A percentile compares a stretch with the other conserved stretches of the same genome.
phyloP scores from a whole-genome alignment of 2,888 invertebrate species.

The Eurytoma adleriae region DNA sequence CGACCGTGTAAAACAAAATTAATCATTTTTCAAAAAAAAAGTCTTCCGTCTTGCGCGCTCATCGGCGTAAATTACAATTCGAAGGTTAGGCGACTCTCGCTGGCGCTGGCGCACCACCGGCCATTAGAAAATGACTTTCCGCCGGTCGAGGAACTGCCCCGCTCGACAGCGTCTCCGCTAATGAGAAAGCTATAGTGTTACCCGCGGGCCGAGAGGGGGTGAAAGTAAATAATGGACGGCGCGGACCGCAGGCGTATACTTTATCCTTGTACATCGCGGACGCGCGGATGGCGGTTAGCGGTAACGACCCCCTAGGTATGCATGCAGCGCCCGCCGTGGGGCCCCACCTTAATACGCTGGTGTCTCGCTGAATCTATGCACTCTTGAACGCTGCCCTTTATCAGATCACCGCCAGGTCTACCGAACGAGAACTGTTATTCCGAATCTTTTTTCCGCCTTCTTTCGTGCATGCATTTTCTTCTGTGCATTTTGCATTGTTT shows the following conservation, averaged over 20 bases:
- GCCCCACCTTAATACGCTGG: constrained; percentile 5
- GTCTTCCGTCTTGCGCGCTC: background rate
- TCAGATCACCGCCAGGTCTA: constrained; percentile 18
- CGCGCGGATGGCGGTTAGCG: constrained; percentile 32
- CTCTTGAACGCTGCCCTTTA: background rate
- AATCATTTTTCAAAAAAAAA: background rate
- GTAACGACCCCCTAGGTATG: constrained; percentile 36
- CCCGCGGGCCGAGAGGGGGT: constrained; percentile 43
- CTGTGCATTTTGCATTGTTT: background rate
- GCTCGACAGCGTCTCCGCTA: constrained; percentile 52
- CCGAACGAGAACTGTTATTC: background rate
- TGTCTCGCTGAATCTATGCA: constrained; percentile 23
- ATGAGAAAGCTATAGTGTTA: constrained; percentile 68
- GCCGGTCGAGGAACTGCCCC: background rate
- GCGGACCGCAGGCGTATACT: constrained; percentile 7
- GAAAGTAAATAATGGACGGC: constrained; percentile 63
- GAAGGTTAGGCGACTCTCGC: background rate
- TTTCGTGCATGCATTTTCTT: background rate
- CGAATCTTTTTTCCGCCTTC: too few relatives aligned
- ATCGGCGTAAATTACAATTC: background rate
- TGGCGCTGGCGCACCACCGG: background rate
- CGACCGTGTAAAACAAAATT: too few relatives aligned
- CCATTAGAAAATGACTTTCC: constrained; percentile 5
- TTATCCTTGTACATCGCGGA: constrained; percentile 37
- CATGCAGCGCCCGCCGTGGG: background rate